These are phyloP conservation scores for Drosophila guanche DNA, from an alignment of 1,140 invertebrate species.

Conservation along the genomic window DNA sequence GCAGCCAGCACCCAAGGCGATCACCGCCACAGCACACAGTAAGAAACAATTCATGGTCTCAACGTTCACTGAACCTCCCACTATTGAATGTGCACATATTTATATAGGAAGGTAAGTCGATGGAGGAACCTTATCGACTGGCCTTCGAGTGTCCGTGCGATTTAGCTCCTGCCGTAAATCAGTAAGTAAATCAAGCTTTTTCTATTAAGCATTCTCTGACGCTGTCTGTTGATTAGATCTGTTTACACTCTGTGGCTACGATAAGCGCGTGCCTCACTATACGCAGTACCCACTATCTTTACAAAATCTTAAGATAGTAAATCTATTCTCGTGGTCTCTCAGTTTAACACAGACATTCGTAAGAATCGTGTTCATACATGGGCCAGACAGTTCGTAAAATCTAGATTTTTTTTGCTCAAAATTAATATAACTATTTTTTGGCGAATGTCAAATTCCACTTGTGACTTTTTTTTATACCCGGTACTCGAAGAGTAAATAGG, in stretches of 20 bases:
- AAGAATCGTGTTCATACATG: not conserved
- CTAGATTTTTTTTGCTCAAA: not conserved
- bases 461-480: too few relatives aligned
- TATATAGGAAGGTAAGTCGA: constrained; percentile 28
- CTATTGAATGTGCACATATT: constrained; percentile 4
- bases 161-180: not conserved
- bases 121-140: constrained; percentile 34
- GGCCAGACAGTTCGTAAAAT: not conserved
- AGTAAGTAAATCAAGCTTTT: constrained; percentile 47
- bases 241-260: not conserved
- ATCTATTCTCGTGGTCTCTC: constrained; percentile 5
- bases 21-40: constrained; percentile 40
- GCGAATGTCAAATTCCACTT: not conserved
- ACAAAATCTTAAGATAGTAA: constrained; percentile 24
- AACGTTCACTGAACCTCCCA: constrained; percentile 30
- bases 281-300: too few relatives aligned
- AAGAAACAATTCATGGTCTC: constrained; percentile 60
- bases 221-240: constrained; percentile 34
- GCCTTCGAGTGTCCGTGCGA: constrained; percentile 19
- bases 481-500: too few relatives aligned
- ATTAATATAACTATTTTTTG: not conserved
- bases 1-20: constrained; percentile 39
- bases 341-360: constrained; percentile 3
- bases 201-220: constrained; percentile 33
- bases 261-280: constrained; percentile 25